Conservation (phyloP, 2,113 vertebrate genomes). For the Ivindomyrus marchei region DNA sequence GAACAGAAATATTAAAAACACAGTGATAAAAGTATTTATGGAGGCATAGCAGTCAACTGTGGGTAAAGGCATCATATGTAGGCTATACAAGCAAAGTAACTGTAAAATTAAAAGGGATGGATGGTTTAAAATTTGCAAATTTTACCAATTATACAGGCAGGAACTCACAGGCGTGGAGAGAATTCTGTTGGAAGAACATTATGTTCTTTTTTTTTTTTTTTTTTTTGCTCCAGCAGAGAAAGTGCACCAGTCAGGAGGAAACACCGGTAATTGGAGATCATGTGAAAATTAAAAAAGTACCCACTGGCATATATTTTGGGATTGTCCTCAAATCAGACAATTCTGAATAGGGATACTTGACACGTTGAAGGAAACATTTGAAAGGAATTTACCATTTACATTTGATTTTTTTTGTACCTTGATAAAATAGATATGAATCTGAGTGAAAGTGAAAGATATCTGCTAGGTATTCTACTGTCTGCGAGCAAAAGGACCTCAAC, state of each 20-base stretch:
- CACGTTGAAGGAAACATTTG: background rate
- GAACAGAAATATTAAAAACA: background rate
- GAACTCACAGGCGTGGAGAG: background rate
- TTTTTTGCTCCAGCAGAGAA: background rate
- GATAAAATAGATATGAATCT: too few species aligned
- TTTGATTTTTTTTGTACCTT: background rate
- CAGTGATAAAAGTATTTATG: background rate
- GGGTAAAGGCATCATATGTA: background rate
- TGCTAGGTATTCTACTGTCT: background rate
- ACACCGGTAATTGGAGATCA: background rate
- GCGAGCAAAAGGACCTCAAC: background rate
- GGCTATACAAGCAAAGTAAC: background rate
- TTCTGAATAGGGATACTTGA: background rate
- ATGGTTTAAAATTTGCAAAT: background rate
- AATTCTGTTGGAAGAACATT: background rate
- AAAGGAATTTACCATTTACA: background rate
- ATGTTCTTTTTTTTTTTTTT: background rate
- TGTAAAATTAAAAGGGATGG: background rate
- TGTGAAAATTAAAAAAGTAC: background rate
- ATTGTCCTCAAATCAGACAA: background rate
- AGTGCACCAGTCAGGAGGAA: background rate
- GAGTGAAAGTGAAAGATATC: background rate
- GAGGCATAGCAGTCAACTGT: background rate
- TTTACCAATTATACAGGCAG: background rate
- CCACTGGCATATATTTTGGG: background rate